These are phyloP conservation scores for Drosophila testacea DNA, from an alignment of 2,888 invertebrate genomes.

Conservation along the genomic window DNA sequence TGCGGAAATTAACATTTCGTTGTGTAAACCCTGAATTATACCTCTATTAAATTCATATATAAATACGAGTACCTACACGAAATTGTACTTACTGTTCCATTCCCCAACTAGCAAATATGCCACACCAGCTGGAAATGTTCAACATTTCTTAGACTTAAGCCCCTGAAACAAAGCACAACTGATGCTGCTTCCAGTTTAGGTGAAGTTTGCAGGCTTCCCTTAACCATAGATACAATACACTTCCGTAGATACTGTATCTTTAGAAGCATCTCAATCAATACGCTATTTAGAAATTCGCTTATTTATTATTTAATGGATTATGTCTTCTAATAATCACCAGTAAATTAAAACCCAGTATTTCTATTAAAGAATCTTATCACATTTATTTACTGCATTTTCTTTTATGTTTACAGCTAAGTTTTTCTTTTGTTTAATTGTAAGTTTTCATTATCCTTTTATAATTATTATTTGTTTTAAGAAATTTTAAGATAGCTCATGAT, in stretches of 20 bases:
- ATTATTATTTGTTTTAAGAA: slow-evolving; percentile 52
- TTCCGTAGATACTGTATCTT: neutral
- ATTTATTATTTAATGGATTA: neutral
- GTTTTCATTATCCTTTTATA: slow-evolving; percentile 46
- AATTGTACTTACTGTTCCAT: slow-evolving; percentile 17
- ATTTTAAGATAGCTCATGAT: slow-evolving; percentile 71
- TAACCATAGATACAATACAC: slow-evolving; percentile 2
- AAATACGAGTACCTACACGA: slow-evolving; percentile 32
- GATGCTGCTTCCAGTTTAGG: slow-evolving; percentile 44
- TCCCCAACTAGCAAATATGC: neutral
- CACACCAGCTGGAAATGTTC: slow-evolving; percentile 65
- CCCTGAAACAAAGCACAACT: slow-evolving; percentile 66
- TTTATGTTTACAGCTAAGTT: slow-evolving; percentile 74
- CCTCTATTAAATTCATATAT: slow-evolving; percentile 34
- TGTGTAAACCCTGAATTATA: slow-evolving; percentile 23
- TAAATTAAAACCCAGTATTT: slow-evolving; percentile 19
- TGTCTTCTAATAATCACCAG: neutral
- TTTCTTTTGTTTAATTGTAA: slow-evolving; percentile 58
- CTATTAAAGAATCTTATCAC: slow-evolving; percentile 85
- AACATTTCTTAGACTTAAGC: slow-evolving; percentile 72
- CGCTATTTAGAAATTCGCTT: neutral
- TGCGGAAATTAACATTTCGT: slow-evolving; percentile 15
- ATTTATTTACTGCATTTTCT: slow-evolving; percentile 84
- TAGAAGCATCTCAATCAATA: neutral
- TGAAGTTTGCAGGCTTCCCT: slow-evolving; percentile 20